Conservation (phyloP, 2,888 invertebrate genomes). For the Eilema depressum region DNA sequence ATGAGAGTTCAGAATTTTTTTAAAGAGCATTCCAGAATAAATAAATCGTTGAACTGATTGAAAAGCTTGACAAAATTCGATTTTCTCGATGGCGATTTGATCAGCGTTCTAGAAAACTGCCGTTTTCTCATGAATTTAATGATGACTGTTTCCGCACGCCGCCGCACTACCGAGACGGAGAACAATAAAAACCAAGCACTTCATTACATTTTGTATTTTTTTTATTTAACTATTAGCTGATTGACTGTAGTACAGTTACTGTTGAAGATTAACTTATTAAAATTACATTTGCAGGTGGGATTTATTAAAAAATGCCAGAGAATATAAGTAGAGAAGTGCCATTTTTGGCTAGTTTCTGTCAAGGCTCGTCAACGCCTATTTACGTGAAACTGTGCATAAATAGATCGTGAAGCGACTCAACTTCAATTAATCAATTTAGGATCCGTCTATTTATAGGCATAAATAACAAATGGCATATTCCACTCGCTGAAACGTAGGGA, state of each 20-base stretch:
- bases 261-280: too few relatives aligned
- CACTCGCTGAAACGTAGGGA: neutral
- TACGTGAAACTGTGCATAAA: neutral
- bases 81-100: neutral
- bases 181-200: neutral
- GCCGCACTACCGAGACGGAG: neutral
- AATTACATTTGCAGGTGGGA: too few relatives aligned
- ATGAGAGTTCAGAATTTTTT: too few relatives aligned
- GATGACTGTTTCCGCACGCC: neutral
- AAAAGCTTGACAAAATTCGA: neutral
- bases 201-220: neutral
- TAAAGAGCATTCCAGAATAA: neutral
- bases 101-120: neutral
- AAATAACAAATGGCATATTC: neutral
- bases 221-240: neutral
- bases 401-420: too few relatives aligned
- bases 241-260: too few relatives aligned
- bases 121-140: neutral
- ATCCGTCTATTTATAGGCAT: too few relatives aligned
- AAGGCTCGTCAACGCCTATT: too few relatives aligned
- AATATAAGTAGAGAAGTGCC: too few relatives aligned
- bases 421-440: too few relatives aligned
- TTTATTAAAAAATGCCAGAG: too few relatives aligned
- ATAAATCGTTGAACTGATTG: conserved; percentile 4
- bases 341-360: too few relatives aligned